Evolutionary conservation across 2,888 invertebrate species (phyloP).

Genomic region (Oxystoma pomonae): DNA sequence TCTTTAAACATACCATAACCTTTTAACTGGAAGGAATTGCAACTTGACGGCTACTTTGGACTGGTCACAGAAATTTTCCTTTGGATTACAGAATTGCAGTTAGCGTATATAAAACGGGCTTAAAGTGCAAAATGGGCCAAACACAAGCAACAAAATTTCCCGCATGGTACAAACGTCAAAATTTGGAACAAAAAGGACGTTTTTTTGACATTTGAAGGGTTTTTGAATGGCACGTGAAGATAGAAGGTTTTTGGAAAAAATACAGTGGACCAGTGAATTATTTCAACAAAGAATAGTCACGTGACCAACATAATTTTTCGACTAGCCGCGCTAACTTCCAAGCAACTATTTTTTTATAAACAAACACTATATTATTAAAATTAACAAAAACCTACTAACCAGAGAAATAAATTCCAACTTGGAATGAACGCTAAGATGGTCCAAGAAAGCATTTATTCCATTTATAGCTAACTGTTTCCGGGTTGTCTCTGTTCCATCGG

Average conservation of each 20-base stretch:
- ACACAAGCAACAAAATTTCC: constrained; percentile 30
- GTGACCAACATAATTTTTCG: no score
- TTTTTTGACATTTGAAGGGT: not conserved
- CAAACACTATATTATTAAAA: not conserved
- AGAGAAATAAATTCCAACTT: constrained; percentile 69
- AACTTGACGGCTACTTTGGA: constrained; percentile 5
- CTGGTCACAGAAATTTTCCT: constrained; percentile 1
- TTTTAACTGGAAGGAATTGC: constrained; percentile 6
- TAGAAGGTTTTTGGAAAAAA: no score
- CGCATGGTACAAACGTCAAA: constrained; percentile 33
- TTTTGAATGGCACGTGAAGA: not conserved
- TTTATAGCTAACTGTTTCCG: constrained; percentile 61
- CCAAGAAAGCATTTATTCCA: constrained; percentile 62
- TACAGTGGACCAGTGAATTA: no score
- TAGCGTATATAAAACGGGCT: not conserved
- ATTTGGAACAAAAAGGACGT: not conserved
- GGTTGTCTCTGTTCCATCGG: constrained; percentile 54
- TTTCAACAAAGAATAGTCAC: no score
- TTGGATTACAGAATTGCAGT: not conserved
- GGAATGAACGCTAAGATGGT: constrained; percentile 59
- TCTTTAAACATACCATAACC: constrained; percentile 26
- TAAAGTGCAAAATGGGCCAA: not conserved
- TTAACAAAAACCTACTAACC: constrained; percentile 48
- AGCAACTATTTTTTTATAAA: not conserved
- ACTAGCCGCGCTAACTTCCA: not conserved